These are phyloP conservation scores for Rhadina sibilatrix DNA, from an alignment of 2,113 vertebrate genomes.

Conservation along the genomic window DNA sequence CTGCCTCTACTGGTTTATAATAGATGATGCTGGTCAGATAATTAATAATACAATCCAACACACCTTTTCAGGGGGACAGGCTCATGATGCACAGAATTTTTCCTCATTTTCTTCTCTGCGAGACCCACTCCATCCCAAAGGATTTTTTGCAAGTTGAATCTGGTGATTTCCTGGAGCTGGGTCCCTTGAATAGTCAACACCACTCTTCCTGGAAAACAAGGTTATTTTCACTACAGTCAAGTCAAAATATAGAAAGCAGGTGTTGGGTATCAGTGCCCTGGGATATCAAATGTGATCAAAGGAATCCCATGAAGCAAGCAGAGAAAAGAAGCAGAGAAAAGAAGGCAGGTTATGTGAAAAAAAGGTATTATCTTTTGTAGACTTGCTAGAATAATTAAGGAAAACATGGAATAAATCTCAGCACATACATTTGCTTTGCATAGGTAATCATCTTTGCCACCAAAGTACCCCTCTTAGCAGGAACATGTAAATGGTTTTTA, in stretches of 20 bases:
- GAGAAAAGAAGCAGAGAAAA: background rate
- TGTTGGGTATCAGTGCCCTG: background rate
- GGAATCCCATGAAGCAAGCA: background rate
- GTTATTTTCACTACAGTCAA: slow-evolving; percentile 28
- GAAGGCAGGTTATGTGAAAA: background rate
- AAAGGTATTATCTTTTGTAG: background rate
- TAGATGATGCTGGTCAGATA: background rate
- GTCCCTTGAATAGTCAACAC: background rate
- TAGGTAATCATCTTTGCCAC: background rate
- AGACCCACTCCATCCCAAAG: background rate
- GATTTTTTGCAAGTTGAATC: background rate
- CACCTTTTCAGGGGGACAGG: background rate
- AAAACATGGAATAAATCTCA: background rate
- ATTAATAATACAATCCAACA: background rate
- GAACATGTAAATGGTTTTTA: background rate
- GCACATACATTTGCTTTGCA: background rate
- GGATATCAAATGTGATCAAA: background rate
- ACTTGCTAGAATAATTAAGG: background rate
- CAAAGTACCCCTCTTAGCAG: background rate
- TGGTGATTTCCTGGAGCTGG: background rate
- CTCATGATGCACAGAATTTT: background rate
- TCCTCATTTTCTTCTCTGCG: background rate
- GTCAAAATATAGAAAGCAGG: slow-evolving; percentile 38
- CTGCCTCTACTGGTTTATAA: background rate
- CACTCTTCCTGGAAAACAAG: slow-evolving; percentile 19